These are phyloP conservation scores for Drosophila setifemur DNA, from an alignment of 1,140 invertebrate species.

Conservation along the genomic window DNA sequence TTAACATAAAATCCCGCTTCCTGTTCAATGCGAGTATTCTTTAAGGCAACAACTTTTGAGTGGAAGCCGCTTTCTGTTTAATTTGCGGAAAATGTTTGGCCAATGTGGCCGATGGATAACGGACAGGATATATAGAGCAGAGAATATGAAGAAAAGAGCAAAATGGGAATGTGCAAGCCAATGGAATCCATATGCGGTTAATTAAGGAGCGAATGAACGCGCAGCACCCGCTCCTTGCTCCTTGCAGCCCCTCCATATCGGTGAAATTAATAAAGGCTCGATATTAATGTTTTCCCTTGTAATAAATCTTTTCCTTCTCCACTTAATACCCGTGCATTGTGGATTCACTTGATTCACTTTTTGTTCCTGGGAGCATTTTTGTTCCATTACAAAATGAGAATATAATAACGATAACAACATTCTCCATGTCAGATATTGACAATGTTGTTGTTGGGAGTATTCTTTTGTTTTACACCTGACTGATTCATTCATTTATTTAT, in stretches of 20 bases:
- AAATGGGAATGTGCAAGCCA: background rate
- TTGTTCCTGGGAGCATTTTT: too few relatives aligned
- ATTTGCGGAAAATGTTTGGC: constrained; percentile 46
- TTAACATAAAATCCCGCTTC: constrained; percentile 32
- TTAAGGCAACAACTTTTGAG: background rate
- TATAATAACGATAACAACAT: too few relatives aligned
- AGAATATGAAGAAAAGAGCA: background rate
- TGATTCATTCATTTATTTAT: background rate
- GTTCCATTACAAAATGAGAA: too few relatives aligned
- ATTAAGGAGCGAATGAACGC: constrained; percentile 23
- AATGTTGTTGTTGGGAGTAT: too few relatives aligned
- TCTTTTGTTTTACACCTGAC: too few relatives aligned
- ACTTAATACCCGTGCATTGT: too few relatives aligned
- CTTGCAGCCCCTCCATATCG: too few relatives aligned
- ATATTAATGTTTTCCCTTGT: too few relatives aligned
- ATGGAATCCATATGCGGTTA: constrained; percentile 25
- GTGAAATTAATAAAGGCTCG: background rate
- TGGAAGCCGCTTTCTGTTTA: background rate
- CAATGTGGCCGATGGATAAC: constrained; percentile 11
- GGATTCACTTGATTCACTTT: too few relatives aligned
- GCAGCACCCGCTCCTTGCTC: background rate
- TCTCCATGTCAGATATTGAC: too few relatives aligned
- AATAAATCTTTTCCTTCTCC: too few relatives aligned
- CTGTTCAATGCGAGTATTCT: background rate
- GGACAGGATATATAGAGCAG: background rate